Evolutionary conservation across 2,113 vertebrate genomes (phyloP).

Genomic region (Crocuta crocuta): DNA sequence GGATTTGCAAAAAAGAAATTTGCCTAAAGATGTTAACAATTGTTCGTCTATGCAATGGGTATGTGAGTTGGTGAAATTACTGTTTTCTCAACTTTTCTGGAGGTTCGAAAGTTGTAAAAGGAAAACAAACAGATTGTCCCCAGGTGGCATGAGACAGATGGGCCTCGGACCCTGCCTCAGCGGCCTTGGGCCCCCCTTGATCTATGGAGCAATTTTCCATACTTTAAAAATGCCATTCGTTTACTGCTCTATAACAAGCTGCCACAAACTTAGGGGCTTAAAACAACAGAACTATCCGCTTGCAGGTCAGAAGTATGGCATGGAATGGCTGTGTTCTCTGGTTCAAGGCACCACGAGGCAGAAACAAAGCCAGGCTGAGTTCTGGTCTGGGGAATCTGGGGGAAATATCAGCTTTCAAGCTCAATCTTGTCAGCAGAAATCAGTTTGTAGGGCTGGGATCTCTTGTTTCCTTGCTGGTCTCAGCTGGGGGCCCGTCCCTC

Average conservation of each 20-base stretch:
- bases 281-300: background rate
- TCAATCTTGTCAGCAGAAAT: background rate
- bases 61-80: background rate
- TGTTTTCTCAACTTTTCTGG: background rate
- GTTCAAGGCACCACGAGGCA: background rate
- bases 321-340: background rate
- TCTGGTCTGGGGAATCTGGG: background rate
- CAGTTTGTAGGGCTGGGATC: too few relatives aligned
- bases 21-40: background rate
- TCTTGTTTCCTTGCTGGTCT: background rate
- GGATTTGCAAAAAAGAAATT: background rate
- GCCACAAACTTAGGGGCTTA: background rate
- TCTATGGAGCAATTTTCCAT: background rate
- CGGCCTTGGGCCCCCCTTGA: fast-evolving
- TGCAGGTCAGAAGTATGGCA: background rate
- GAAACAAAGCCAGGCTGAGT: background rate
- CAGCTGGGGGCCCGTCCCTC: background rate
- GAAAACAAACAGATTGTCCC: background rate
- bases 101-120: background rate
- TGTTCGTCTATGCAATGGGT: background rate
- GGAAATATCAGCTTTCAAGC: background rate
- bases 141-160: background rate
- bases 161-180: too few relatives aligned
- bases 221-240: background rate
- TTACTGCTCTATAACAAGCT: background rate